Evolutionary conservation across 2,113 vertebrate genomes (phyloP).

Genomic region (Myocastor coypus): DNA sequence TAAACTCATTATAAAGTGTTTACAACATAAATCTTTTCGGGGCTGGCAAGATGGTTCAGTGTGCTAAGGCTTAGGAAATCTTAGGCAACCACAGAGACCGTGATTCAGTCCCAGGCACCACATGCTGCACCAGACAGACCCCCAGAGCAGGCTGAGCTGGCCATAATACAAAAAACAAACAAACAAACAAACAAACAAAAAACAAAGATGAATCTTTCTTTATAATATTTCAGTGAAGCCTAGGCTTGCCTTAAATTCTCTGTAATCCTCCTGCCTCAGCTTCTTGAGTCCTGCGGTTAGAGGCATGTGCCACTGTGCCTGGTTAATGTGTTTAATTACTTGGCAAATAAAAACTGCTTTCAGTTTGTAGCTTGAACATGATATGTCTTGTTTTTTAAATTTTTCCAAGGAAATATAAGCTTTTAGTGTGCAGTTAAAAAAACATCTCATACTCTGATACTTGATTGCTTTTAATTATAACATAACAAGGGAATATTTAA

Average conservation of each 20-base stretch:
- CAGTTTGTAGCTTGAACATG: not conserved
- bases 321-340: slow-evolving; percentile 11
- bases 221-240: no score
- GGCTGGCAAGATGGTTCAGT: no score
- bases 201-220: no score
- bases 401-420: not conserved
- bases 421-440: not conserved
- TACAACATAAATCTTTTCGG: no score
- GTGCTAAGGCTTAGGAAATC: no score
- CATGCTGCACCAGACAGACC: no score
- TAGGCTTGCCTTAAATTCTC: not conserved
- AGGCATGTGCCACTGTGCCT: not conserved
- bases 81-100: no score
- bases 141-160: no score
- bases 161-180: no score
- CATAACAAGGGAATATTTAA: slow-evolving; percentile 46
- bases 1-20: not conserved
- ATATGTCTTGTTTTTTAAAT: not conserved
- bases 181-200: no score
- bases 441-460: not conserved
- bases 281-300: not conserved
- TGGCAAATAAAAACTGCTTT: not conserved
- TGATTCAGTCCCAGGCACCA: no score
- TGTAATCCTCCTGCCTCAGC: not conserved
- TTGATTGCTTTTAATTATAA: slow-evolving; percentile 53